Base-by-base conservation (phyloP, 2,113 vertebrate species). In the Oreochromis spilurus region DNA sequence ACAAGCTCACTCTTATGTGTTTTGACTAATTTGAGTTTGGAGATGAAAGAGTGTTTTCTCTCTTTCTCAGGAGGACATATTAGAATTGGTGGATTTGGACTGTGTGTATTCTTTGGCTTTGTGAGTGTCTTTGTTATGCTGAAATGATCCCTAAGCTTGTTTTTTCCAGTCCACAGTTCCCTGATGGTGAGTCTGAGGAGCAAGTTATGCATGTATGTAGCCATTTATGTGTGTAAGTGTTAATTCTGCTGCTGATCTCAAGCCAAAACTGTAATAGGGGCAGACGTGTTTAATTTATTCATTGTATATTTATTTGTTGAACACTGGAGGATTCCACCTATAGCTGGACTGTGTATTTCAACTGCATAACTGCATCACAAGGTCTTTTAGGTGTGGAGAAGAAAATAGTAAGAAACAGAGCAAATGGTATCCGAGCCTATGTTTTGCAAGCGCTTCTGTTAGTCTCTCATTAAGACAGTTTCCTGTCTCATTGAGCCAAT, bases 181-280 rank as follows among this genome's bases (percentile, higher is more conserved):
- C 87, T 87, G 72, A 79, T 80, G 65, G 72, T 79, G 78, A 67
- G 67, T 94, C 83, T 60, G 48, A 87, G 65, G 91, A 83, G 52
- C 82, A 78, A 81, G 57, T 86, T 60, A n/a, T 60, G 67, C 79
- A 6, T 79, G 75, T n/a, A 7, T 72, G 79, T 17, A 50, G 70
- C 26, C 72, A 52, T 52, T 31, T 34, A 36, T 85, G 11, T 85
- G 55, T 82, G 26, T 29, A 60, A 48, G 82, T 16, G 40, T 70
- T 91, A 78, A 90, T 89, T 90, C 58, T 88, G 81, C 81, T 43
- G 84, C 88, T 87, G 87, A 89, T 85, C 83, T 82, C 21, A 60
- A 90, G 82, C 88, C 93, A 94, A 89, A 91, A 89, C 90, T 91
- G 65, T 95, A 93, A 91, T 87, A 81, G 90, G 92, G 87, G 91